Base-by-base conservation (phyloP, 2,888 invertebrate genomes). In the Pyrrhosoma nymphula region DNA sequence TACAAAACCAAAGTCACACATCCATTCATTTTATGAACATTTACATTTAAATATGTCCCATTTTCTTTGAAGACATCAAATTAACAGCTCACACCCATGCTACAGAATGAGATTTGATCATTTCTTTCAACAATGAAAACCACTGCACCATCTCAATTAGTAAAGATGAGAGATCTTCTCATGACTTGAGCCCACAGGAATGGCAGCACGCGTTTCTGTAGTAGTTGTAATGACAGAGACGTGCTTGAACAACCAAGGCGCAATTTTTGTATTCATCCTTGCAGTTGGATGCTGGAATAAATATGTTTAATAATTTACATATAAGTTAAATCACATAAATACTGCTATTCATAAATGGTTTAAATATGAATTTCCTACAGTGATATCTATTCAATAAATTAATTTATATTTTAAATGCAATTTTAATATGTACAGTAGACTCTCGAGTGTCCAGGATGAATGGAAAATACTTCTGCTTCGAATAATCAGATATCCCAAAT, bases 211-310 rank as follows among this genome's bases (percentile, higher is more conserved):
- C 98, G 96, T 98, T 98, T 95, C 98, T 98, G 97, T 99, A 99
- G 97, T 99, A 99, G 95, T 98, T 98, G 96, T 99, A 98, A 96
- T 98, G 98, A 97, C 99, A 99, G 14, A 99, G 97, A 90, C 98
- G 98, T 35, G 99, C 98, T 96, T 99, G 99, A 23, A 98, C 98
- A 26, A 99, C 99, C 96, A 99, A 97, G 95, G 97, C 97, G 96
- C 99, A 99, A 97, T 98, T 98, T 95, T 97, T 97, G 96, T 98
- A 97, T 96, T 98, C 98, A 97, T 99, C 99, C 69, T 97, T 97
- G 96, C 98, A 98, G 95, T 96, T 96, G 14, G 96, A 14, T n/a
- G 69, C 93, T 93, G 75, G 10, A 69, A 91, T 35, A 69, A 14
- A n/a, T 55, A 14, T 23, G 69, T n/a, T n/a, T n/a, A 60, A 47